Evolutionary conservation across 2,113 vertebrate genomes (phyloP).

Genomic region (Callaeas wilsoni): DNA sequence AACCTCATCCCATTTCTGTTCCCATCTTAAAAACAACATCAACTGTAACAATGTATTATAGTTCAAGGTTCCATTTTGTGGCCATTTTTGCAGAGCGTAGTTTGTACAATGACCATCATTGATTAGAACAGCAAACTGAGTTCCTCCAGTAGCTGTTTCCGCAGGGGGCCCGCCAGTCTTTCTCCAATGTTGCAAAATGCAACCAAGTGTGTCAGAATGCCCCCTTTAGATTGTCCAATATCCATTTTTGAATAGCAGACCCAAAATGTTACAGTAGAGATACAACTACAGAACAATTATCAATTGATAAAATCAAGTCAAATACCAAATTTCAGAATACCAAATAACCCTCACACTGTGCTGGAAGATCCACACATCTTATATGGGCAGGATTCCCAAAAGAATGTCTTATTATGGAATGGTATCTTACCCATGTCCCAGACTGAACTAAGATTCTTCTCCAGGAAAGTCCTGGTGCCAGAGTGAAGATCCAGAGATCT

Average conservation of each 20-base stretch:
- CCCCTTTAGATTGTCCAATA: not conserved
- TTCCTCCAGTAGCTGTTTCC: not conserved
- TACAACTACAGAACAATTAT: not conserved
- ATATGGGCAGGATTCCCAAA: not conserved
- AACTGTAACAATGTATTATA: not conserved
- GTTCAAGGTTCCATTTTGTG: not conserved
- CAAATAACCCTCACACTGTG: not conserved
- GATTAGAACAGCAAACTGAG: not conserved
- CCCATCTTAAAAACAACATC: not conserved
- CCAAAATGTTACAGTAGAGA: not conserved
- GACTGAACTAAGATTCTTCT: not conserved
- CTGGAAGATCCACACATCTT: not conserved
- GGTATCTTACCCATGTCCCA: not conserved
- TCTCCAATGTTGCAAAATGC: not conserved
- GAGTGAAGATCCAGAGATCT: not conserved
- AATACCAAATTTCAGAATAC: not conserved
- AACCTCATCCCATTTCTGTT: not conserved
- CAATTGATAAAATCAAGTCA: not conserved
- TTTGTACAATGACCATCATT: not conserved
- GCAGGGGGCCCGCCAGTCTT: fast-evolving
- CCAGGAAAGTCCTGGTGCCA: not conserved
- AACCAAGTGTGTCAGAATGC: not conserved
- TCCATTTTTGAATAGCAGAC: not conserved
- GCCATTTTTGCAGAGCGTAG: not conserved
- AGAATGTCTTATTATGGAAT: not conserved